Conservation (phyloP, 2,797 vertebrate genomes). For the Enteromius argenteus region DNA sequence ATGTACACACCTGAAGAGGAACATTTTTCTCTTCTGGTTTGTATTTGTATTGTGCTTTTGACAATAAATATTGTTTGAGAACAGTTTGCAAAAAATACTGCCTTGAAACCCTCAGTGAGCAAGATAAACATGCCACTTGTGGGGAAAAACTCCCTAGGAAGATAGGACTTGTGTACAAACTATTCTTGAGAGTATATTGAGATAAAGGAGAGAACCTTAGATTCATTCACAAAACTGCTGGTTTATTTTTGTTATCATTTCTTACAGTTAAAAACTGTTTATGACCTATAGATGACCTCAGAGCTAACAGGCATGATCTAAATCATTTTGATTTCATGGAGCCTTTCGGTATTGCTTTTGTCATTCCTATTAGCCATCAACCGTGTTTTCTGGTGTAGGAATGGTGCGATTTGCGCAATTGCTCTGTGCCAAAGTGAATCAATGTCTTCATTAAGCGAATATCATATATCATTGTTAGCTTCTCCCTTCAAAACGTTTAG, state of each 20-base stretch:
- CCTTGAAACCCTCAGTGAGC: background rate
- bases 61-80: background rate
- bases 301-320: background rate
- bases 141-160: background rate
- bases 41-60: background rate
- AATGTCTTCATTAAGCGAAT: constrained; percentile 46
- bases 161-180: background rate
- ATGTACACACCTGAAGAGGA: background rate
- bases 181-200: constrained; percentile 5
- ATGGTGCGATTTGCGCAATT: constrained; percentile 40
- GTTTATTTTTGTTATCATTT: background rate
- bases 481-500: constrained; percentile 60
- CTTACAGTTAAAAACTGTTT: background rate
- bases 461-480: constrained; percentile 38
- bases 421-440: constrained; percentile 51
- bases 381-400: constrained; percentile 14
- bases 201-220: background rate
- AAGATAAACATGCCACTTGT: background rate
- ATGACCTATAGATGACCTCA: constrained; percentile 8
- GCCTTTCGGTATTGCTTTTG: background rate
- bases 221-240: background rate
- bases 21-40: background rate
- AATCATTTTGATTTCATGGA: background rate
- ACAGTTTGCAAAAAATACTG: background rate
- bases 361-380: constrained; percentile 16